Base-by-base conservation (phyloP, 2,113 vertebrate species). In the Myodes glareolus region DNA sequence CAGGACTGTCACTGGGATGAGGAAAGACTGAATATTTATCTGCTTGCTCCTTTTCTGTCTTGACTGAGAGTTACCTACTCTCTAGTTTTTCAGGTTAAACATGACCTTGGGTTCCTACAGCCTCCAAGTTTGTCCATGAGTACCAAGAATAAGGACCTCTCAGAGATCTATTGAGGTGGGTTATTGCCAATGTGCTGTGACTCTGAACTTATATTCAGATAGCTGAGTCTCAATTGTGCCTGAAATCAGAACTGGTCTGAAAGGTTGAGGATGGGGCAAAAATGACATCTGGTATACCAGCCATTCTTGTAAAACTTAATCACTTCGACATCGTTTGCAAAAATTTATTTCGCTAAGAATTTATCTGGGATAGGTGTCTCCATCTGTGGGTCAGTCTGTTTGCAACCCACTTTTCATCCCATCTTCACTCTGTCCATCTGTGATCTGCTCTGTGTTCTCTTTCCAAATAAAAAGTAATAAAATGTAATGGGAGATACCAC, bases 231-330 rank as follows among this genome's bases (percentile, higher is more conserved):
- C 31, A 91, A 81, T 27, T 73, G 36, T 68, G 33, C 3, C 75
- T 68, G 9, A 89, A 91, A 52, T 94, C 45, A 68, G 39, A 75
- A 61, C 73, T 17, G 5, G 33, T 17, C 25, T 85, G 73, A 75
- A 42, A 29, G 23, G 12, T 19, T 73, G 16, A 80, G 63, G 17
- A 50, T 7, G n/a, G 29, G 4, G 19, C 12, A 88, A 27, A n/a
- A 42, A 17, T 75, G 17, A 12, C 55, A 85, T 80, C 70, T 73
- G 23, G 68, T 42, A 21, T 42, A 73, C 13, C 25, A 33, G 55
- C n/a, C 17, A 39, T 78, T 94, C 36, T 73, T 75, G n/a, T 92
- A 81, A 96, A 86, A 50, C 81, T 70, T 72, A 42, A 78, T 65
- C 45, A 33, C 19, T 65, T 93, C 67, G 39, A 52, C 52, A 3